Percentiles rank a stretch among this genome's conserved stretches.
These are phyloP conservation scores for Capricornis sumatraensis DNA, from an alignment of 2,113 vertebrate genomes.

Conservation along the genomic window DNA sequence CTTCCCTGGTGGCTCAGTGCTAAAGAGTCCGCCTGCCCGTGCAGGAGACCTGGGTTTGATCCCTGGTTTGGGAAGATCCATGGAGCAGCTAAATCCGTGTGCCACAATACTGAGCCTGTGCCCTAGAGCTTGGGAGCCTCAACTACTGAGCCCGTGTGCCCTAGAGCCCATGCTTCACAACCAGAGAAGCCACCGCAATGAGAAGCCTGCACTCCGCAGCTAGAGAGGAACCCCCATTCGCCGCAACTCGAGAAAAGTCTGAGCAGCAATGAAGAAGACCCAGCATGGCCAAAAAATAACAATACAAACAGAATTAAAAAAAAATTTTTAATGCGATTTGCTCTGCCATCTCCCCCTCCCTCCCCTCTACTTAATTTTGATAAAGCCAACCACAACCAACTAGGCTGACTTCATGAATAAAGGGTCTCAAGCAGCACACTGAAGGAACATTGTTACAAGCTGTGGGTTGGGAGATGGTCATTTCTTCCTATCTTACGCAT, in stretches of 20 bases:
- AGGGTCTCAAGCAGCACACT: neutral
- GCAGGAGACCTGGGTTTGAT: neutral
- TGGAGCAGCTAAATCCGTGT: neutral
- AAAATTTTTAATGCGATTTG: neutral
- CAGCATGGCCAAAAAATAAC: neutral
- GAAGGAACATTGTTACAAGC: neutral
- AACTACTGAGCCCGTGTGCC: neutral
- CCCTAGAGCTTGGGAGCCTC: neutral
- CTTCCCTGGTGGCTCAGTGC: neutral
- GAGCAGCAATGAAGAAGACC: neutral
- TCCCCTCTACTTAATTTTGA: neutral
- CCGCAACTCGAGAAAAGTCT: neutral
- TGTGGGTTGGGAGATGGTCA: neutral
- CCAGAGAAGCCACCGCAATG: neutral
- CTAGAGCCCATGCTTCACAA: neutral
- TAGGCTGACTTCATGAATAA: neutral
- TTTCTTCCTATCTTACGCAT: neutral
- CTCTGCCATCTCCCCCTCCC: neutral
- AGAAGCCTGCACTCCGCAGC: neutral
- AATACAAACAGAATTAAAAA: neutral
- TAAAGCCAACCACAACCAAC: neutral
- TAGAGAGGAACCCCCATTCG: neutral
- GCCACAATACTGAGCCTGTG: neutral
- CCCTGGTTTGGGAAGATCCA: neutral
- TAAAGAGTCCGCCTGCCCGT: neutral